These are phyloP conservation scores for Bimastos eiseni DNA, from an alignment of 2,888 invertebrate species.

Conservation along the genomic window DNA sequence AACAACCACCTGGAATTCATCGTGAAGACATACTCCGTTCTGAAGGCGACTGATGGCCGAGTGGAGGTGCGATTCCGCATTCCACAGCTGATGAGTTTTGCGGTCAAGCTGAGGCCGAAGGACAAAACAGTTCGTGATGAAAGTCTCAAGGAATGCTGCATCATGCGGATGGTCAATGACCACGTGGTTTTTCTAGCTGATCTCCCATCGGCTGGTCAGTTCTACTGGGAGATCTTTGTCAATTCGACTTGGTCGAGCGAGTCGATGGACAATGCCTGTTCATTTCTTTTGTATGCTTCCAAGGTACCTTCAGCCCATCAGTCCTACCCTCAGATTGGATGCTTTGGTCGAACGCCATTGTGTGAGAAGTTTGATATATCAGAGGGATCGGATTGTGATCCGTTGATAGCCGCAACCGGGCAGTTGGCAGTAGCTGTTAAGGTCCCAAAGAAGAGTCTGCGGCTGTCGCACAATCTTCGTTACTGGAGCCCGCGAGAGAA, in stretches of 20 bases:
- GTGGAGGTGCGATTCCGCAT: constrained; percentile 50
- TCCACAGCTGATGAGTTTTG: constrained; percentile 50
- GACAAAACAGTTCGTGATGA: constrained; percentile 49
- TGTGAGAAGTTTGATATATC: constrained; percentile 35
- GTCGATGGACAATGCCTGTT: constrained; percentile 58
- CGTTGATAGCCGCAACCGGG: constrained; percentile 29
- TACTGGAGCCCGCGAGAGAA: constrained; percentile 36
- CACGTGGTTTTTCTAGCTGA: constrained; percentile 58
- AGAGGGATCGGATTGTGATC: constrained; percentile 38
- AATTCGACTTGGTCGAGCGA: constrained; percentile 57
- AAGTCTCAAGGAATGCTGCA: constrained; percentile 51
- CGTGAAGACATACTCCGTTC: constrained; percentile 50
- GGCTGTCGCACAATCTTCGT: constrained; percentile 30
- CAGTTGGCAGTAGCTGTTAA: background rate
- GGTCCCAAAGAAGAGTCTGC: background rate
- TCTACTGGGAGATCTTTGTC: constrained; percentile 62
- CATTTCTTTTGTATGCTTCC: constrained; percentile 50
- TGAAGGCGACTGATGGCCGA: constrained; percentile 53
- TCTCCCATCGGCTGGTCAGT: constrained; percentile 62
- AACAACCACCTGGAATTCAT: constrained; percentile 55
- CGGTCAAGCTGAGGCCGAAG: constrained; percentile 54
- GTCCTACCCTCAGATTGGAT: constrained; percentile 34
- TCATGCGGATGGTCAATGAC: constrained; percentile 53
- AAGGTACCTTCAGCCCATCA: constrained; percentile 29
- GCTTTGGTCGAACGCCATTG: constrained; percentile 41